Evolutionary conservation across 2,113 vertebrate species (phyloP), one percentile per base, ranked within the genome.

Genomic region (Vireo altiloquus): DNA sequence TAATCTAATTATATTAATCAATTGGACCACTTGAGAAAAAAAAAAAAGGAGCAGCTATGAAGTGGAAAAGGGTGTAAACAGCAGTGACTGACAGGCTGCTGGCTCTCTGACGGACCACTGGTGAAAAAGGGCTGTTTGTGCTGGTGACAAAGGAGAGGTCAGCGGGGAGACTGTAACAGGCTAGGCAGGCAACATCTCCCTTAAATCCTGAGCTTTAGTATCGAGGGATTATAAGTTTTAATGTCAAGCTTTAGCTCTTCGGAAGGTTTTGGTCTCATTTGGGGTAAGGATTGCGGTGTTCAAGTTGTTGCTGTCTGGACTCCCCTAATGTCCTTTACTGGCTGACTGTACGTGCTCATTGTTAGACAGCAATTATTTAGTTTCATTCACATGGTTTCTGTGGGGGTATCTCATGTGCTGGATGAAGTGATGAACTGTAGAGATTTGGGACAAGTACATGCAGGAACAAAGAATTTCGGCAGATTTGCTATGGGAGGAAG

Each of bases 1-100:
- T 93, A 91, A 93, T 85, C 65, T 91, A 93, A 96, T 95, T 95
- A 89, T 75, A 64, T 89, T 89, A 93, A 97, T 91, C 69, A 78
- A 56, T 83, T 90, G 46, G 60, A 78, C 60, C 42, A 56, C 91
- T 92, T 89, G 17, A 92, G 63, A 0, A 16, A 30, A 39, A 49
- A 87, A 81, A 88, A 53, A 84, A 83, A 59, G 22, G 54, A 81
- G 64, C 56, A 82, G 64, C 86, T 89, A n/a, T 78, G 80, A 76
- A 90, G 72, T 9, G 1, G 47, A 83, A 90, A 81, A 37, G 42
- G 39, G 27, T 75, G 68, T 88, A 63, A 93, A 63, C 76, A 93
- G 74, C 70, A 74, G 56, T 78, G 89, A 84, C 42, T 70, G 60
- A 83, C 90, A 93, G 87, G 84, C 82, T 92, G 57, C 47, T 52